A percentile compares a stretch with the other conserved stretches of the same genome.
Evolutionary conservation across 2,888 invertebrate species (phyloP).

Genomic region (Eledona agricola): DNA sequence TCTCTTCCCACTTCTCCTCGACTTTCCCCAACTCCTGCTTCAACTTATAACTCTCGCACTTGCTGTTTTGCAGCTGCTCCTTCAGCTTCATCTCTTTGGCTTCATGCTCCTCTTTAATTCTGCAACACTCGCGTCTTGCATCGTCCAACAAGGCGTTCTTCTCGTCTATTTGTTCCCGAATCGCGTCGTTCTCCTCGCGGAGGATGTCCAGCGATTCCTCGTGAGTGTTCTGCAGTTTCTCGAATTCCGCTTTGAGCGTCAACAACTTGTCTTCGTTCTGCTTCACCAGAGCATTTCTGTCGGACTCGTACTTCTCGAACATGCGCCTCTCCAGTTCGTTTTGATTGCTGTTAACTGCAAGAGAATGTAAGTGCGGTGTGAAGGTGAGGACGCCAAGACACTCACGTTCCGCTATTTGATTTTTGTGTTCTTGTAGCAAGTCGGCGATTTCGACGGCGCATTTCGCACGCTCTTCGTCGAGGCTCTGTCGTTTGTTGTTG

Average conservation of each 20-base stretch:
- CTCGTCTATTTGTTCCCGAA: slow-evolving; percentile 59
- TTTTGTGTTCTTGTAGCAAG: slow-evolving; percentile 53
- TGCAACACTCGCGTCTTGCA: slow-evolving; percentile 50
- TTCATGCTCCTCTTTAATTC: slow-evolving; percentile 55
- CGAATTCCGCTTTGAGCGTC: slow-evolving; percentile 54
- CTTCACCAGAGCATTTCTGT: slow-evolving; percentile 45
- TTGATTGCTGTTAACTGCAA: slow-evolving; percentile 59
- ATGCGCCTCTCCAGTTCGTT: slow-evolving; percentile 53
- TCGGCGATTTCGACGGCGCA: slow-evolving; percentile 54
- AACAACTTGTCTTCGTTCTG: slow-evolving; percentile 55
- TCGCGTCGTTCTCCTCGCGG: slow-evolving; percentile 60
- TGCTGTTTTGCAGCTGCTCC: slow-evolving; percentile 45
- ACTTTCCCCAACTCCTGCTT: slow-evolving; percentile 48
- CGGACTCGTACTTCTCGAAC: slow-evolving; percentile 49
- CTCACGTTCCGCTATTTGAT: slow-evolving; percentile 56
- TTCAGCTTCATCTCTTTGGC: slow-evolving; percentile 52
- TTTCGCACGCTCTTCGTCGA: slow-evolving; percentile 57
- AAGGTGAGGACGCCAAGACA: too few relatives aligned
- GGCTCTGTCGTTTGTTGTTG: slow-evolving; percentile 54
- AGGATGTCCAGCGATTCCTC: slow-evolving; percentile 58
- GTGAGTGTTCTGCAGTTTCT: slow-evolving; percentile 58
- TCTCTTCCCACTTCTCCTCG: slow-evolving; percentile 43
- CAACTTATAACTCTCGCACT: slow-evolving; percentile 48
- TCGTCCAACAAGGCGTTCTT: slow-evolving; percentile 52
- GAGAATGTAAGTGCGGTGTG: too few relatives aligned